phyloP scores from a whole-genome alignment of 2,797 vertebrate species.

The Schizopygopsis pylzovi region DNA sequence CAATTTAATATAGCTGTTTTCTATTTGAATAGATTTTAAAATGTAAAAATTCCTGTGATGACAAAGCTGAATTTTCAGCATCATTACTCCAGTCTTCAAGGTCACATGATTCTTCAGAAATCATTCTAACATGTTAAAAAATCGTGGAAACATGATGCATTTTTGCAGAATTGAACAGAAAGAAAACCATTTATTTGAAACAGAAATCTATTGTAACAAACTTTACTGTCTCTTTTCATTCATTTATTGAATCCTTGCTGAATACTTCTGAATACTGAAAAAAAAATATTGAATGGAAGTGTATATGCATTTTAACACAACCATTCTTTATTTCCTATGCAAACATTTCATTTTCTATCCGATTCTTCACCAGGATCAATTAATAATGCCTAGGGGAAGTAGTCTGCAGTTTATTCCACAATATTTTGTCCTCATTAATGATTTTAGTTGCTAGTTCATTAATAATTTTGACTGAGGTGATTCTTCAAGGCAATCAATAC shows the following conservation, averaged over 20 bases:
- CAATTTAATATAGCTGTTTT: background rate
- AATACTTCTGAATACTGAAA: too few species aligned
- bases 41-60: background rate
- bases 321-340: background rate
- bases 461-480: slow-evolving; percentile 70
- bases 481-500: slow-evolving; percentile 70
- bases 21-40: background rate
- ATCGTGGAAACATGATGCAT: too few species aligned
- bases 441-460: slow-evolving; percentile 60
- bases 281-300: background rate
- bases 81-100: background rate
- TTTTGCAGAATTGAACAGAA: too few species aligned
- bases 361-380: slow-evolving; percentile 40
- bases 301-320: background rate
- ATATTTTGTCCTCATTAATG: slow-evolving; percentile 55
- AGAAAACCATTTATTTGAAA: background rate
- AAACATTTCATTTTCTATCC: slow-evolving; percentile 38
- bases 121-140: background rate
- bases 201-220: background rate
- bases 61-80: background rate
- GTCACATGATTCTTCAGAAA: too few species aligned
- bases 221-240: background rate
- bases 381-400: slow-evolving; percentile 47
- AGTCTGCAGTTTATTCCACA: slow-evolving; percentile 36
- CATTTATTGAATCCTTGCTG: background rate